phyloP scores from a whole-genome alignment of 2,888 invertebrate genomes.

The Eupithecia tripunctaria region DNA sequence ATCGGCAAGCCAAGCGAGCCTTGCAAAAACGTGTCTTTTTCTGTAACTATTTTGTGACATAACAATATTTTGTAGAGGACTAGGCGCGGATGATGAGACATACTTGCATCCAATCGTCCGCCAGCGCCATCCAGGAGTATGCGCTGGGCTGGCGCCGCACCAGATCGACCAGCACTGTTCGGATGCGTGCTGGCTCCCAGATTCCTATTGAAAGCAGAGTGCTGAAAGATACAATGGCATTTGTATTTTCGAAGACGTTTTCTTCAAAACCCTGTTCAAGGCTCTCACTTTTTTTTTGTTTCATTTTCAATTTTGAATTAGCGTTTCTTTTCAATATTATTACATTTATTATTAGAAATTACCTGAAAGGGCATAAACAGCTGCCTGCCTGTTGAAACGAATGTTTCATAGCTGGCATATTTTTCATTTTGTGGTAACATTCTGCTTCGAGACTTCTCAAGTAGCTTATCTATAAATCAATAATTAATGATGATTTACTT shows the following conservation, averaged over 20 bases:
- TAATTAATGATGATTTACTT: not conserved
- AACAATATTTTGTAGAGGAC: no score
- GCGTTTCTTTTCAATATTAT: no score
- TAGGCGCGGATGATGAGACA: no score
- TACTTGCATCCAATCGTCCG: constrained; percentile 68
- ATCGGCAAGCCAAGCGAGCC: no score
- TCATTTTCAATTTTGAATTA: no score
- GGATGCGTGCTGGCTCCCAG: constrained; percentile 53
- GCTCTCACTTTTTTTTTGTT: no score
- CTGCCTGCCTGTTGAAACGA: constrained; percentile 61
- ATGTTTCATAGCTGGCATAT: constrained; percentile 51
- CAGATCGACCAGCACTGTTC: constrained; percentile 62
- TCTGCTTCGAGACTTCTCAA: constrained; percentile 70
- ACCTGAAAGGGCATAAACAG: constrained; percentile 60
- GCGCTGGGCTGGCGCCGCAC: constrained; percentile 70
- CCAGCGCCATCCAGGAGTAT: constrained; percentile 73
- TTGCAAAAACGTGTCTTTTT: no score
- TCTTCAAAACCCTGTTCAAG: not conserved
- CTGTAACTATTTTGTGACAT: no score
- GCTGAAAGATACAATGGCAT: constrained; percentile 45
- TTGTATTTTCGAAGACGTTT: not conserved
- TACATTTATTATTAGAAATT: constrained; percentile 12
- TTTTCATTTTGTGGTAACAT: constrained; percentile 61
- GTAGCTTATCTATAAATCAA: constrained; percentile 58
- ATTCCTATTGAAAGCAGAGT: constrained; percentile 62